Conservation (phyloP, 2,797 vertebrate genomes). For the Epinephelus awoara region DNA sequence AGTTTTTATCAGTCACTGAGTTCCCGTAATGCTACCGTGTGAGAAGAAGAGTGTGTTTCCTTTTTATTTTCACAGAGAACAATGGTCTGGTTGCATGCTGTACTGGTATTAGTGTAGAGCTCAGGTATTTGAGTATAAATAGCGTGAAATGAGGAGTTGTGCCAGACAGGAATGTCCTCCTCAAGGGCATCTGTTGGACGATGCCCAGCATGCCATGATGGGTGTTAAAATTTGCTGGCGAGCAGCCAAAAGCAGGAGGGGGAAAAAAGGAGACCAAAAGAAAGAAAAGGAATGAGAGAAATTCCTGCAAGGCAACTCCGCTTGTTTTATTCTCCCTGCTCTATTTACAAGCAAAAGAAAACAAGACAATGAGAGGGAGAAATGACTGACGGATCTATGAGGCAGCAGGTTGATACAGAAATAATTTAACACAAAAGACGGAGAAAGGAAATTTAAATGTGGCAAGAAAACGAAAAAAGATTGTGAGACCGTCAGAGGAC, state of each 20-base stretch:
- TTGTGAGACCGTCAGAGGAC: not conserved
- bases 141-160: conserved; percentile 75
- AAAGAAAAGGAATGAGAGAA: conserved; percentile 42
- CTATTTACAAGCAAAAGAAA: conserved; percentile 25
- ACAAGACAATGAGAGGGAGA: not conserved
- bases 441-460: not conserved
- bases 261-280: conserved; percentile 31
- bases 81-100: conserved; percentile 44
- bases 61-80: conserved; percentile 40
- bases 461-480: not conserved
- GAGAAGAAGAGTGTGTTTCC: conserved; percentile 36
- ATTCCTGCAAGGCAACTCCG: conserved; percentile 34
- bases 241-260: conserved; percentile 62
- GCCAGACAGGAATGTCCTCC: conserved; percentile 83
- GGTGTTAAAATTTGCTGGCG: conserved; percentile 72
- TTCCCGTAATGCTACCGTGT: conserved; percentile 20
- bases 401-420: conserved; percentile 30
- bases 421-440: conserved; percentile 5
- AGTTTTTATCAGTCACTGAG: not conserved
- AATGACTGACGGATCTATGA: conserved; percentile 30
- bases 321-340: conserved; percentile 29
- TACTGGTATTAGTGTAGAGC: conserved; percentile 46
- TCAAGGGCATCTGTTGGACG: conserved; percentile 81
- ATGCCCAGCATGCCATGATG: conserved; percentile 67
- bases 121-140: conserved; percentile 77